phyloP scores from a whole-genome alignment of 2,888 invertebrate genomes.

The Coelogynopora nodosa region DNA sequence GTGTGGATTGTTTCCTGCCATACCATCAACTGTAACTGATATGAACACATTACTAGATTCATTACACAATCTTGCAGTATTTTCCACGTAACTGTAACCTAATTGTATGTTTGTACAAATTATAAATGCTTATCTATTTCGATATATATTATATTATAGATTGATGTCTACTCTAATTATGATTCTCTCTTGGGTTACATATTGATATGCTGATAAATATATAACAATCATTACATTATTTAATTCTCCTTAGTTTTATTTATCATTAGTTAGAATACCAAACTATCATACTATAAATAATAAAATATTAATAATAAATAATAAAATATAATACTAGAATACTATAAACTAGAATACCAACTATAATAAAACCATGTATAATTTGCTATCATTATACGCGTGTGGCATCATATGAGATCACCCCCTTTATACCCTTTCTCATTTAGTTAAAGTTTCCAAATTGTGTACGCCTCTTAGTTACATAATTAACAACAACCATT shows the following conservation, averaged over 20 bases:
- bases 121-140: not conserved
- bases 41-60: not conserved
- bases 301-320: too few species aligned
- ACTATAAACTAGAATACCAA: not conserved
- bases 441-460: constrained; percentile 27
- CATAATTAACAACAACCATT: constrained; percentile 19
- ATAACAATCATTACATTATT: too few species aligned
- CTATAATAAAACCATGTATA: constrained; percentile 26
- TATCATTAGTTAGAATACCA: too few species aligned
- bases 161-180: not conserved
- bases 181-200: not conserved
- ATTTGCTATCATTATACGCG: constrained; percentile 15
- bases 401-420: constrained; percentile 27
- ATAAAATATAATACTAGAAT: not conserved
- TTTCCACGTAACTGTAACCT: constrained; percentile 8
- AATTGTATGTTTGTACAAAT: not conserved
- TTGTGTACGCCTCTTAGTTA: constrained; percentile 1
- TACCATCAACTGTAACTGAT: not conserved
- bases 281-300: too few species aligned
- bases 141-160: not conserved
- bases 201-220: too few species aligned
- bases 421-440: not conserved
- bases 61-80: not conserved
- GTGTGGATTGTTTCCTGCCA: constrained; percentile 9
- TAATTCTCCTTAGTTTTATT: too few species aligned